Percentiles rank a stretch among this genome's conserved stretches.
These are phyloP conservation scores for Penaeus chinensis DNA, from an alignment of 1,140 invertebrate species.

Conservation along the genomic window DNA sequence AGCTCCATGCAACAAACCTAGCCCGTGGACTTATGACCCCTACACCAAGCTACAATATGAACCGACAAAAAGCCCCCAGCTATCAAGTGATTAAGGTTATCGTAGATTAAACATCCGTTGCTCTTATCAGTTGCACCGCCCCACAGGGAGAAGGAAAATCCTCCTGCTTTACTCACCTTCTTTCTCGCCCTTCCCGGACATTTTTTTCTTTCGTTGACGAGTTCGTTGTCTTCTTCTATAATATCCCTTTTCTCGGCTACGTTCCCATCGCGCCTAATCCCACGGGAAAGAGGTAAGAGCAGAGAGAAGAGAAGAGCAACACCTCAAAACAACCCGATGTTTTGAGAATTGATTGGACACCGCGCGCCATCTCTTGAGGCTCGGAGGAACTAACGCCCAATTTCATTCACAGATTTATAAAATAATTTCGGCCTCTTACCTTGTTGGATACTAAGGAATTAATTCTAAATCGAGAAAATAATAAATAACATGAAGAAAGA, in stretches of 20 bases:
- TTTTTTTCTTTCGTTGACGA: slow-evolving; percentile 37
- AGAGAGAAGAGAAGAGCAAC: neutral
- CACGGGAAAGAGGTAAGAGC: slow-evolving; percentile 4
- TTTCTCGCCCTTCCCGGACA: slow-evolving; percentile 42
- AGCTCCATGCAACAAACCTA: no score
- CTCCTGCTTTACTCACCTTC: slow-evolving; percentile 32
- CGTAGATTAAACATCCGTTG: slow-evolving; percentile 18
- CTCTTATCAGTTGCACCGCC: slow-evolving; percentile 27
- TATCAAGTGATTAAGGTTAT: neutral
- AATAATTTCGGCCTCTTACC: neutral
- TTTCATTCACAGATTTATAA: neutral
- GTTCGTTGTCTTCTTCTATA: slow-evolving; percentile 39
- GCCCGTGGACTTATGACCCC: no score
- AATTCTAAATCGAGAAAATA: no score
- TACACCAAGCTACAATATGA: no score
- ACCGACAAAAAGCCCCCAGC: no score
- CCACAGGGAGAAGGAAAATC: slow-evolving; percentile 8
- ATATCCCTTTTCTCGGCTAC: neutral
- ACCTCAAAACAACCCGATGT: slow-evolving; percentile 37
- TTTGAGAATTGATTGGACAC: slow-evolving; percentile 51
- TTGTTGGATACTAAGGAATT: neutral
- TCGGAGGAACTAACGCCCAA: slow-evolving; percentile 17
- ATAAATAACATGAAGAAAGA: no score
- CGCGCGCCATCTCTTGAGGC: slow-evolving; percentile 40
- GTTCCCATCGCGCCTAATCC: slow-evolving; percentile 32